Base-by-base conservation (phyloP, 1,140 invertebrate genomes). In the Drepana arcuata region DNA sequence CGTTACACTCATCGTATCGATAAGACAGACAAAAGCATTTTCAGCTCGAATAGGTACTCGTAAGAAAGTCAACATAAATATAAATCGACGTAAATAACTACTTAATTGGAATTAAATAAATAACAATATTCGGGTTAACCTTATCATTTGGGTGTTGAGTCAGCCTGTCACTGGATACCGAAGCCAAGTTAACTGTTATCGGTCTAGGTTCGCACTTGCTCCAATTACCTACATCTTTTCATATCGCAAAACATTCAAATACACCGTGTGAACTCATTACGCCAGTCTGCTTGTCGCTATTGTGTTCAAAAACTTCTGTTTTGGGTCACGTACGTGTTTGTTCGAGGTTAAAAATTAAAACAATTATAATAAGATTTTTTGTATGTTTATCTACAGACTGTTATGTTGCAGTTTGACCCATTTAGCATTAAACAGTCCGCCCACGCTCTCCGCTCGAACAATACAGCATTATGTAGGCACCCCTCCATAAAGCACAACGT, bases 161-260 rank as follows among this genome's bases (percentile, higher is more conserved):
- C 64, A 70, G 24, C 25, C 24, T n/a, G n/a, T n/a, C n/a, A n/a
- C n/a, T n/a, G n/a, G n/a, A n/a, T n/a, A n/a, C 30, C 48, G 59
- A 59, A 59, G 49, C 49, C 46, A 50, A 47, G 43, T 54, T 72
- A 71, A 74, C 68, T 64, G 69, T 73, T 16, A 57, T 55, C 56
- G 40, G 48, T 52, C 53, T 75, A 64, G 54, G 66, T 72, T 62
- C 44, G 26, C 48, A 52, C 38, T 53, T 60, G 69, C 48, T 67
- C 74, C 54, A 57, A 65, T 75, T 69, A 54, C 65, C 69, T 49
- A 78, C 62, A 73, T 79, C 39, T 59, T 63, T 62, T 59, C 47
- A 57, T 56, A 69, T 70, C 54, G 54, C 51, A 58, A 65, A 68
- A 66, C 58, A 53, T 55, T 62, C 38, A 68, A 48, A 64, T 49